Conservation (phyloP, 1,140 invertebrate genomes). For the Kradibia gibbosae region DNA sequence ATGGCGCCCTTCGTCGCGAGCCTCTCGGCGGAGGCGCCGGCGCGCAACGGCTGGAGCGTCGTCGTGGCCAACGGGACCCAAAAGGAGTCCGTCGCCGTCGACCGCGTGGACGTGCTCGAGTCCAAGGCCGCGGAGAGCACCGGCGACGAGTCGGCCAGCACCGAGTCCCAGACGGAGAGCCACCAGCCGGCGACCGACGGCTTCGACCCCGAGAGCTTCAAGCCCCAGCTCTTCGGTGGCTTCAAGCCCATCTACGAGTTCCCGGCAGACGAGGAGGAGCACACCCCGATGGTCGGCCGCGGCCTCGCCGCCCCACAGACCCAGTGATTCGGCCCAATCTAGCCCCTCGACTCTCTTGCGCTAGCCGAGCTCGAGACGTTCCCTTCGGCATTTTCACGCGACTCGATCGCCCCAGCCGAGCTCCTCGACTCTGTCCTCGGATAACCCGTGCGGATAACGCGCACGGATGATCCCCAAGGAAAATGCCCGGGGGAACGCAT, state of each 20-base stretch:
- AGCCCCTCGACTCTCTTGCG: background rate
- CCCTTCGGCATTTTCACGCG: slow-evolving; percentile 44
- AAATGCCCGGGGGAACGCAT: slow-evolving; percentile 45
- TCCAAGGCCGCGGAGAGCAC: too few species aligned
- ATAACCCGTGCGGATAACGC: too few species aligned
- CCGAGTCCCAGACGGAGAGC: slow-evolving; percentile 50
- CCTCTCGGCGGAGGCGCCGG: slow-evolving; percentile 73
- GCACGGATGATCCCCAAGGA: background rate
- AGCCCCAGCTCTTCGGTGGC: slow-evolving; percentile 79
- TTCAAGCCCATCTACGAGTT: slow-evolving; percentile 79
- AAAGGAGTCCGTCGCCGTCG: slow-evolving; percentile 10
- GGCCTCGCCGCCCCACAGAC: background rate
- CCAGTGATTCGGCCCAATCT: background rate
- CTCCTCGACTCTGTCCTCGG: too few species aligned
- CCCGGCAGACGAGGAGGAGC: slow-evolving; percentile 55
- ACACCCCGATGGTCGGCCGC: slow-evolving; percentile 46
- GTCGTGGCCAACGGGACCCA: slow-evolving; percentile 65
- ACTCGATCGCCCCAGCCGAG: too few species aligned
- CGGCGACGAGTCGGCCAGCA: slow-evolving; percentile 48
- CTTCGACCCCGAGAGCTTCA: slow-evolving; percentile 80
- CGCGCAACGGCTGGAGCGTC: slow-evolving; percentile 78
- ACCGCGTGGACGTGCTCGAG: background rate
- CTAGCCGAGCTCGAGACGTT: background rate
- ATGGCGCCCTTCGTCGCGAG: slow-evolving; percentile 82
- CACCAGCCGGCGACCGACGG: slow-evolving; percentile 59